Base-by-base conservation (phyloP, 2,113 vertebrate species). In the Casuarius casuarius region DNA sequence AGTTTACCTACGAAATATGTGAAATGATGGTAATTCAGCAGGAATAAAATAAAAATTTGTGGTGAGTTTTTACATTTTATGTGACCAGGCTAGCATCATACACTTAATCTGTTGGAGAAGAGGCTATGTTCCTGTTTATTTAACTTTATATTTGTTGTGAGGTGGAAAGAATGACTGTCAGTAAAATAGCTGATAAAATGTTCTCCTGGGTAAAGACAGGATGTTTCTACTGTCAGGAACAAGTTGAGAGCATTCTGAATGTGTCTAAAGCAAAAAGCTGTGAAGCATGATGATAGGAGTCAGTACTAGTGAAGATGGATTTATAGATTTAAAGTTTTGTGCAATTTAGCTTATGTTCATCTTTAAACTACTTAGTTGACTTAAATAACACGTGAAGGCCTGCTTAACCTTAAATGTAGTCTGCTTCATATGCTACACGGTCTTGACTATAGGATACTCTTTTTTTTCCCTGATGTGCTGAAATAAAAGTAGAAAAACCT, bases 401-500 rank as follows among this genome's bases (percentile, higher is more conserved):
- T 42, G 68, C 95, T 93, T 79, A 76, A 68, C 19, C 63, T 85
- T 46, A 82, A 13, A 38, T 38, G 38, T 38, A 38, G 38, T 38
- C 38, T 71, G 3, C 87, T 81, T 75, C 6, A 52, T 78, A 26
- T 75, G 72, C 56, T 65, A 7, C n/a, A 72, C n/a, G 82, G 14
- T 76, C 75, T 84, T 95, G 71, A 51, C 78, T 85, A 29, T 76
- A 80, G 88, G 28, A 65, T 79, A 85, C 38, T 16, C 16, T 46
- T 16, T 46, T 46, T 46, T 25, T 7, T 88, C 19, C 19, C 26
- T 35, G 21, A 31, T 82, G 25, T 76, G 35, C 71, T 93, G 48
- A 93, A 94, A 65, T 20, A 75, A 84, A 95, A 95, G 71, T 78
- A 90, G 84, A 73, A 96, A 84, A 78, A 31, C 9, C 5, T 62